Percentiles rank a stretch among this genome's conserved stretches.
These are phyloP conservation scores for Pelobates cultripes DNA, from an alignment of 2,797 vertebrate genomes.

Conservation along the genomic window DNA sequence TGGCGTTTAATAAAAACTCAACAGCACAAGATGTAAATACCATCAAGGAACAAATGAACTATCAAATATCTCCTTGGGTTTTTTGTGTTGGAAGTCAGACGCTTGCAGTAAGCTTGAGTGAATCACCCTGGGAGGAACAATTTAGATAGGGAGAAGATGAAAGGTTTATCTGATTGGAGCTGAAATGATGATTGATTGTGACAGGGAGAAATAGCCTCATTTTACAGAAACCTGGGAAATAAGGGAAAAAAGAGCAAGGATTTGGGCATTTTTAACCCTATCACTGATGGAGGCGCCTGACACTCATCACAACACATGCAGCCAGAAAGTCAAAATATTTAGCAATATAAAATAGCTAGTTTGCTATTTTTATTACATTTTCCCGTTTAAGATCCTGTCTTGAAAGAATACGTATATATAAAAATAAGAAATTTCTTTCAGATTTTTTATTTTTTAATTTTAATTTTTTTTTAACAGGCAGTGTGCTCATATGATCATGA, in stretches of 20 bases:
- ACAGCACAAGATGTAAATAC: slow-evolving; percentile 71
- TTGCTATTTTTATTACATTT: background rate
- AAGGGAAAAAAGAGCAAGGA: slow-evolving; percentile 25
- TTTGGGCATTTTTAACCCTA: slow-evolving; percentile 45
- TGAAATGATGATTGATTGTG: slow-evolving; percentile 64
- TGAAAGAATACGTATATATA: background rate
- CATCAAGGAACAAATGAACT: slow-evolving; percentile 68
- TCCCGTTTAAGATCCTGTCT: background rate
- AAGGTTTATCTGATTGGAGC: slow-evolving; percentile 70
- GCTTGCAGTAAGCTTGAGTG: slow-evolving; percentile 60
- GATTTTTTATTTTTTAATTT: background rate
- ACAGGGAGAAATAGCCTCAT: slow-evolving; percentile 69
- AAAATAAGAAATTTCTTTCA: background rate
- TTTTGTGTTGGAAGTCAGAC: slow-evolving; percentile 65
- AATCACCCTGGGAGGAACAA: slow-evolving; percentile 69
- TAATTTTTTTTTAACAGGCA: background rate
- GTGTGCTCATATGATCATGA: too few species aligned
- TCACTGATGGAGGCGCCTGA: slow-evolving; percentile 6
- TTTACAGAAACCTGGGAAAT: slow-evolving; percentile 50
- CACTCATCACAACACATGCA: background rate
- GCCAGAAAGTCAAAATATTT: background rate
- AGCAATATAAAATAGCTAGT: background rate
- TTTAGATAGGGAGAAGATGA: slow-evolving; percentile 69
- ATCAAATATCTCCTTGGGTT: slow-evolving; percentile 70
- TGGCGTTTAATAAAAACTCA: slow-evolving; percentile 75